These are phyloP conservation scores for Meloidogyne floridensis DNA, from an alignment of 1,140 invertebrate species.

Conservation along the genomic window DNA sequence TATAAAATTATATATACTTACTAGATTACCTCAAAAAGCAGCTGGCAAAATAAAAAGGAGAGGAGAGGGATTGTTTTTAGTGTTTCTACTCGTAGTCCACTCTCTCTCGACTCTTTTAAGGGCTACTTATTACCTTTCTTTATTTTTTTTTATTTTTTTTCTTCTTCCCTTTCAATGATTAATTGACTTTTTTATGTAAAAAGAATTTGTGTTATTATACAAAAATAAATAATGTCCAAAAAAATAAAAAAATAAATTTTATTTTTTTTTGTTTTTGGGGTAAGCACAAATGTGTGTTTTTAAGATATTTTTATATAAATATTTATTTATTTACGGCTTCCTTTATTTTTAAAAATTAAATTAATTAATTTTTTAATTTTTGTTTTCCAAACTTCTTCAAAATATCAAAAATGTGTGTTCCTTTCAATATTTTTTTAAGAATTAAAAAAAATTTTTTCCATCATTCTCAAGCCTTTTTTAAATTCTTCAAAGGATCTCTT, in stretches of 20 bases:
- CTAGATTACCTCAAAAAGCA: neutral
- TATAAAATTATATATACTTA: neutral
- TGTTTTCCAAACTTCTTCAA: too few relatives aligned
- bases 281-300: neutral
- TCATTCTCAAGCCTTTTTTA: too few relatives aligned
- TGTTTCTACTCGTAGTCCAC: neutral
- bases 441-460: too few relatives aligned
- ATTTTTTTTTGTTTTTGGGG: neutral
- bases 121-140: neutral
- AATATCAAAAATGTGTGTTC: too few relatives aligned
- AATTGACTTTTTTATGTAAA: slow-evolving; percentile 7
- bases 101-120: slow-evolving; percentile 6
- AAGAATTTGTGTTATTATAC: neutral
- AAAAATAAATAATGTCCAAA: slow-evolving; percentile 1
- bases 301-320: slow-evolving; percentile 5
- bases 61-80: neutral
- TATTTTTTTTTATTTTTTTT: neutral
- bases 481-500: too few relatives aligned
- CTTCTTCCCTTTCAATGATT: neutral
- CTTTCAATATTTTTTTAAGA: too few relatives aligned
- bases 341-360: neutral
- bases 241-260: neutral
- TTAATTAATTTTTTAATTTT: slow-evolving; percentile 5
- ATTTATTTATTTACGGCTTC: neutral
- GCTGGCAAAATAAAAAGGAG: neutral